Conservation (phyloP, 2,113 vertebrate species). For the Apodemus speciosus region DNA sequence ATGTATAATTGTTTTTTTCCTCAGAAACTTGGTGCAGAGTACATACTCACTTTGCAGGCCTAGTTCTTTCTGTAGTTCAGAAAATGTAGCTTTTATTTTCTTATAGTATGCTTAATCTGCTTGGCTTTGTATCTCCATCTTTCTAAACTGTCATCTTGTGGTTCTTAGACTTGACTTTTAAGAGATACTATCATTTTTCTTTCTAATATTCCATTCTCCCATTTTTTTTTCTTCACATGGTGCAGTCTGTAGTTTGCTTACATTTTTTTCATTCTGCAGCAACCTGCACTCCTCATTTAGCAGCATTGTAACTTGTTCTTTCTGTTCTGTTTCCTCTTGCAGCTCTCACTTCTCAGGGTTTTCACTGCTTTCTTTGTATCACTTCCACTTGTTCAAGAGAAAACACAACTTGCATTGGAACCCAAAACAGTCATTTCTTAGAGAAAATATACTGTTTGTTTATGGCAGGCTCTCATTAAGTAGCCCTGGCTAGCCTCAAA, state of each 20-base stretch:
- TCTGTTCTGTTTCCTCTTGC: conserved; percentile 32
- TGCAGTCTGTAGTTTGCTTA: not conserved
- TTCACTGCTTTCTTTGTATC: conserved; percentile 37
- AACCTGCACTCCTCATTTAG: conserved; percentile 18
- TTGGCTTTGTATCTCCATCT: not conserved
- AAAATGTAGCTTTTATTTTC: conserved; percentile 22
- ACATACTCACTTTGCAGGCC: not conserved
- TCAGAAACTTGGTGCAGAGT: not conserved
- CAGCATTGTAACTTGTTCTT: conserved; percentile 53
- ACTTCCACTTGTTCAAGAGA: conserved; percentile 15
- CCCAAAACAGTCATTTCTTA: conserved; percentile 36
- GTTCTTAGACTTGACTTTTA: not conserved
- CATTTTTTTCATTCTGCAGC: not conserved
- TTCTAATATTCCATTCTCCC: conserved; percentile 7
- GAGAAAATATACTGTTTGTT: conserved; percentile 28
- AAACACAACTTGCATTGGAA: conserved; percentile 48
- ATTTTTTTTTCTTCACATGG: conserved; percentile 21
- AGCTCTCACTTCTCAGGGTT: conserved; percentile 39
- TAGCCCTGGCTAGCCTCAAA: not conserved
- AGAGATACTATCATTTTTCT: conserved; percentile 41
- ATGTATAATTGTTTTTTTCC: not conserved
- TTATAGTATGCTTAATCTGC: not conserved
- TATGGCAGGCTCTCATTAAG: not conserved
- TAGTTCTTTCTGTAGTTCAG: not conserved
- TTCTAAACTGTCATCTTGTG: not conserved